phyloP scores from a whole-genome alignment of 2,888 invertebrate genomes.

The Trilocha varians region DNA sequence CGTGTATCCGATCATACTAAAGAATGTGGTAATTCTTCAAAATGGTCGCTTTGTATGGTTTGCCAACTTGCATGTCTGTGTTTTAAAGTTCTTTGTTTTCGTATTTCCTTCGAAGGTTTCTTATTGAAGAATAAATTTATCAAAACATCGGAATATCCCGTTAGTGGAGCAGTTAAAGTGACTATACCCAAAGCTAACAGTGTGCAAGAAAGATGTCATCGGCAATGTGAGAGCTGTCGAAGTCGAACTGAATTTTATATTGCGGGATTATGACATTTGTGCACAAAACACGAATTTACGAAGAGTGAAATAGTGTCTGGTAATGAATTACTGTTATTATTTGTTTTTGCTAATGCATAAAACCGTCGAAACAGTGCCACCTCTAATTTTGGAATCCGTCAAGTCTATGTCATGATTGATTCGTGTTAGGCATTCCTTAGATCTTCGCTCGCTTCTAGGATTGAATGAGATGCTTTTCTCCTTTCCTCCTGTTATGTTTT shows the following conservation, averaged over 20 bases:
- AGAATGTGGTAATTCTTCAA: constrained; percentile 83
- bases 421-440: constrained; percentile 38
- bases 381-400: constrained; percentile 70
- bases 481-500: too few species aligned
- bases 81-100: constrained; percentile 71
- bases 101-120: constrained; percentile 39
- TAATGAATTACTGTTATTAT: constrained; percentile 21
- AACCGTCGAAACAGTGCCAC: constrained; percentile 23
- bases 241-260: constrained; percentile 53
- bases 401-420: constrained; percentile 56
- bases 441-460: constrained; percentile 18
- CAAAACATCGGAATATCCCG: constrained; percentile 26
- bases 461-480: not conserved
- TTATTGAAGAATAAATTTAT: constrained; percentile 31
- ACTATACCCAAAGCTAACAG: constrained; percentile 34
- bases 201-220: constrained; percentile 63
- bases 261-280: constrained; percentile 57
- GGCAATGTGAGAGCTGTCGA: constrained; percentile 69
- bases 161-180: constrained; percentile 27
- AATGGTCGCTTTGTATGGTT: constrained; percentile 80
- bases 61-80: constrained; percentile 75
- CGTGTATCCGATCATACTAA: constrained; percentile 47
- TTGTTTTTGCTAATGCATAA: constrained; percentile 7
- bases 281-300: constrained; percentile 40
- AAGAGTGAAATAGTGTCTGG: constrained; percentile 48